Conservation (phyloP, 2,888 invertebrate genomes). For the Drosophila mayaguana region DNA sequence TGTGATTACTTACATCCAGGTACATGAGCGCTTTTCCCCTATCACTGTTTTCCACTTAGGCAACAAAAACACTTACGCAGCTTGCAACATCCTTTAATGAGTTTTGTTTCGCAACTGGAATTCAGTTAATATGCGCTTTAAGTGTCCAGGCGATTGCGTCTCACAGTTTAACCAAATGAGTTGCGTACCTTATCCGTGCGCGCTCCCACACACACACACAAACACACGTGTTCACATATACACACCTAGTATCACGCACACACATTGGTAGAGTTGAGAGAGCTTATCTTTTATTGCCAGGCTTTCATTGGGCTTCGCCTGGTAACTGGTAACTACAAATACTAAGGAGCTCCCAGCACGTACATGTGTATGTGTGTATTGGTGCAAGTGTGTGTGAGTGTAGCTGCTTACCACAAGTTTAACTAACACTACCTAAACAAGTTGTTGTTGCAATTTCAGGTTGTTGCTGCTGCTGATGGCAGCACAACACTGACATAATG, state of each 20-base stretch:
- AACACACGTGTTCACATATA: neutral
- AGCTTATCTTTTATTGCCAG: constrained; percentile 77
- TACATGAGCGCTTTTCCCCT: constrained; percentile 32
- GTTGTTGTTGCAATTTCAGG: constrained; percentile 40
- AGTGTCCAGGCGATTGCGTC: constrained; percentile 36
- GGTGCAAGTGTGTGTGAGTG: constrained; percentile 3
- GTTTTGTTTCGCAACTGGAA: constrained; percentile 76
- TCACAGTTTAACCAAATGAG: constrained; percentile 72
- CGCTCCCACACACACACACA: constrained; percentile 12
- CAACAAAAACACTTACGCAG: constrained; percentile 35
- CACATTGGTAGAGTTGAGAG: constrained; percentile 34
- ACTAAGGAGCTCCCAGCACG: constrained; percentile 43
- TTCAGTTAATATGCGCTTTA: constrained; percentile 74
- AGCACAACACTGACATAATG: constrained; percentile 52
- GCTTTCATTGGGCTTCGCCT: constrained; percentile 67
- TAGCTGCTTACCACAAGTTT: constrained; percentile 39
- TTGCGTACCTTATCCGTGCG: constrained; percentile 58
- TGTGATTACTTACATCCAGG: constrained; percentile 73
- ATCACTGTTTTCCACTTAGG: neutral
- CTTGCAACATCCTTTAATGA: constrained; percentile 67
- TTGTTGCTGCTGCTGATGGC: constrained; percentile 29
- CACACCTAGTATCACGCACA: constrained; percentile 5
- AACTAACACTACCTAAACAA: constrained; percentile 46
- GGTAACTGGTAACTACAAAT: constrained; percentile 45
- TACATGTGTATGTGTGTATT: neutral